Percentiles rank a stretch among this genome's conserved stretches.
phyloP scores from a whole-genome alignment of 2,797 vertebrate species.

The Neostethus bicornis region DNA sequence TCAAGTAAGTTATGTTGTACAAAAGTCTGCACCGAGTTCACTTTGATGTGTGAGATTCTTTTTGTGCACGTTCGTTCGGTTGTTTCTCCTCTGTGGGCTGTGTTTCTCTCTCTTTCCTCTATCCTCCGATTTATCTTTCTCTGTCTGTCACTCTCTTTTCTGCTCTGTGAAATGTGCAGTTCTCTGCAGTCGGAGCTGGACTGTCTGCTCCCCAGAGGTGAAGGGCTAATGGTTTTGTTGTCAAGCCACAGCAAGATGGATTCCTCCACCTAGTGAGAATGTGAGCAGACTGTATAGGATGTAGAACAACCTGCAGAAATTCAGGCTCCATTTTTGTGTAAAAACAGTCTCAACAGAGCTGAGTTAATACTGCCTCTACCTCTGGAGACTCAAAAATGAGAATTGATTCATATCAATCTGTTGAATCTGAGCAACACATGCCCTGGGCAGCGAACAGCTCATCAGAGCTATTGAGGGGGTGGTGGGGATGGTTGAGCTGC shows the following conservation, averaged over 20 bases:
- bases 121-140: conserved; percentile 32
- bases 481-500: conserved; percentile 57
- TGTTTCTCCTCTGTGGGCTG: conserved; percentile 34
- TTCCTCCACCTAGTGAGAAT: conserved; percentile 55
- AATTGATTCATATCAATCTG: conserved; percentile 70
- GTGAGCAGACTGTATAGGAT: conserved; percentile 66
- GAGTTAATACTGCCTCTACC: conserved; percentile 53
- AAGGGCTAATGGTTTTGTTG: conserved; percentile 74
- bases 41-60: conserved; percentile 23
- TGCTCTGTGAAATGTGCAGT: conserved; percentile 53
- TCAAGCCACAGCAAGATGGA: conserved; percentile 68
- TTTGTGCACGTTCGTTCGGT: conserved; percentile 18
- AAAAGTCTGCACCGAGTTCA: conserved; percentile 30
- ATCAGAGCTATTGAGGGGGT: conserved; percentile 68
- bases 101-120: conserved; percentile 13
- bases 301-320: conserved; percentile 48
- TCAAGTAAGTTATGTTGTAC: conserved; percentile 73
- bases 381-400: conserved; percentile 57
- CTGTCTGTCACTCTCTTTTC: conserved; percentile 35
- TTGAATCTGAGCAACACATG: conserved; percentile 69
- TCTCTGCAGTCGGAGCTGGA: conserved; percentile 58
- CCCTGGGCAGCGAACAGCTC: conserved; percentile 54
- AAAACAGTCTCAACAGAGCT: conserved; percentile 41
- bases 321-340: conserved; percentile 50
- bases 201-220: conserved; percentile 69